Evolutionary conservation across 2,113 vertebrate genomes (phyloP).

Genomic region (Columba janthina): DNA sequence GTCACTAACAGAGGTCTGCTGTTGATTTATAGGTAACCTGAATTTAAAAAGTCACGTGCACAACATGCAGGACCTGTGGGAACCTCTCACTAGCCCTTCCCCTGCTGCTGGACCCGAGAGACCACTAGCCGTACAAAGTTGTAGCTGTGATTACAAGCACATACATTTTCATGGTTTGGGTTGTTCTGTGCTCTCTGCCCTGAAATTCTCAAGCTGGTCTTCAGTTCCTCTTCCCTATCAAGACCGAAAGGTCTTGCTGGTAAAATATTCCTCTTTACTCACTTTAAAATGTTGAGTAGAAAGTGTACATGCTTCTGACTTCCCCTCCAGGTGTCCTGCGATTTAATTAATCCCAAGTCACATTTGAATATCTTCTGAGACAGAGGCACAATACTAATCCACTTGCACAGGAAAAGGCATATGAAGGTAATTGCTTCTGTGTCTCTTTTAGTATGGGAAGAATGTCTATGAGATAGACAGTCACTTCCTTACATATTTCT

Average conservation of each 20-base stretch:
- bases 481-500: not conserved
- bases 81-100: not conserved
- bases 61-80: not conserved
- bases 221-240: not conserved
- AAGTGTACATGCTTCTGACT: not conserved
- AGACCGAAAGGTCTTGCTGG: not conserved
- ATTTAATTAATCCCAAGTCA: conserved; percentile 26
- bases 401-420: not conserved
- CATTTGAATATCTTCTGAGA: conserved; percentile 15
- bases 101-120: not conserved
- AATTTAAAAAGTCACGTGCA: not conserved
- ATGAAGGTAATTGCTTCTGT: not conserved
- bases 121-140: not conserved
- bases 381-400: not conserved
- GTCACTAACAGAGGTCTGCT: not conserved
- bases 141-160: not conserved
- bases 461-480: not conserved
- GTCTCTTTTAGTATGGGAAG: not conserved
- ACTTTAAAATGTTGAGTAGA: not conserved
- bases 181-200: not conserved
- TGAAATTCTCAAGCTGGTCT: not conserved
- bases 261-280: not conserved
- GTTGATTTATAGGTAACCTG: not conserved
- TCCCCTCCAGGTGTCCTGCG: not conserved
- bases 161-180: not conserved